A percentile compares a stretch with the other conserved stretches of the same genome.
These are phyloP conservation scores for Archocentrus centrarchus DNA, from an alignment of 2,113 vertebrate genomes.

Conservation along the genomic window DNA sequence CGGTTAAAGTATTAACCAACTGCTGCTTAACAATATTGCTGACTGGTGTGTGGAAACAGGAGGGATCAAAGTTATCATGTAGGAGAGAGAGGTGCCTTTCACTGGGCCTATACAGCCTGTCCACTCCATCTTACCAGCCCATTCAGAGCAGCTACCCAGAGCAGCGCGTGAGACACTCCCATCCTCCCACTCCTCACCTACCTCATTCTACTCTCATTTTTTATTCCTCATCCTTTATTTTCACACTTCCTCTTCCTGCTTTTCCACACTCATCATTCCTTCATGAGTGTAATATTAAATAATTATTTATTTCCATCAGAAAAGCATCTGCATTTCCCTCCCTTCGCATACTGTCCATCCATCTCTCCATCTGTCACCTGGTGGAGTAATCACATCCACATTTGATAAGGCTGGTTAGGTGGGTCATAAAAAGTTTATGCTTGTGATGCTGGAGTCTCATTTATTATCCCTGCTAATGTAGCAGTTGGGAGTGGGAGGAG, in stretches of 20 bases:
- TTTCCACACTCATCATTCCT: conserved; percentile 42
- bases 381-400: conserved; percentile 73
- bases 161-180: conserved; percentile 70
- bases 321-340: conserved; percentile 9
- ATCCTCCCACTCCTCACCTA: conserved; percentile 77
- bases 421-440: conserved; percentile 81
- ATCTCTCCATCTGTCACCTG: conserved; percentile 70
- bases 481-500: conserved; percentile 49
- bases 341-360: conserved; percentile 55
- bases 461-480: conserved; percentile 82
- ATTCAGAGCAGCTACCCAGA: conserved; percentile 76
- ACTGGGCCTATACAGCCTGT: conserved; percentile 76
- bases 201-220: conserved; percentile 72
- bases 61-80: conserved; percentile 86
- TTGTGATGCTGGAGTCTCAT: conserved; percentile 71
- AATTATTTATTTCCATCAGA: conserved; percentile 44
- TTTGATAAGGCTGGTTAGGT: conserved; percentile 80
- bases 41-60: conserved; percentile 81
- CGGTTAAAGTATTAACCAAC: conserved; percentile 83
- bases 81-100: conserved; percentile 80
- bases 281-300: conserved; percentile 38
- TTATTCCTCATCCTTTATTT: conserved; percentile 63
- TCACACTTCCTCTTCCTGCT: conserved; percentile 37
- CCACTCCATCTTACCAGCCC: conserved; percentile 82
- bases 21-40: conserved; percentile 84